These are phyloP conservation scores for Cephalotes varians DNA, from an alignment of 2,888 invertebrate species.

Conservation along the genomic window DNA sequence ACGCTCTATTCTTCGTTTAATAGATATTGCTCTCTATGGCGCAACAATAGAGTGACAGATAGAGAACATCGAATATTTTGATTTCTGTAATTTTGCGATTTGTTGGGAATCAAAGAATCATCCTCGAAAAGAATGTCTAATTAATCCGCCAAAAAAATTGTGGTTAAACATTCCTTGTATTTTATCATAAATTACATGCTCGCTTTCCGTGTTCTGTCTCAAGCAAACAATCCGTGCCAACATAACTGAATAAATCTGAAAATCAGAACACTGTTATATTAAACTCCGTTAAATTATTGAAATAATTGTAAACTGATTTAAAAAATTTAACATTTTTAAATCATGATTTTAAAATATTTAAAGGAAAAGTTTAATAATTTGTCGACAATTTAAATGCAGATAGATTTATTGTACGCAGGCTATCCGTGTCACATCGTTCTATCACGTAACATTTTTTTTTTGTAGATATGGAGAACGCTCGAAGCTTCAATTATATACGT, in stretches of 20 bases:
- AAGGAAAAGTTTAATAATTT: background rate
- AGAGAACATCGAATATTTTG: background rate
- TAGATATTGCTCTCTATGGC: no score
- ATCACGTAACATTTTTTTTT: background rate
- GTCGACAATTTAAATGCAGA: background rate
- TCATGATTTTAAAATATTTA: background rate
- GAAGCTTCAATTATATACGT: background rate
- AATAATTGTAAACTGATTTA: background rate
- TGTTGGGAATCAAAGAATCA: background rate
- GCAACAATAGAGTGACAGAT: background rate
- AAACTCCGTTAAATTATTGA: background rate
- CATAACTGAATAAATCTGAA: background rate
- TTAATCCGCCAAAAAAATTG: background rate
- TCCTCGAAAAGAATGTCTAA: background rate
- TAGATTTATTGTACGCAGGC: background rate
- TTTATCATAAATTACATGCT: background rate
- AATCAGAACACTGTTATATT: background rate
- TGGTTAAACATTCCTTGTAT: background rate
- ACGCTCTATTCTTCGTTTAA: background rate
- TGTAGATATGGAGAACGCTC: background rate
- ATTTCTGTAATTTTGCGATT: background rate
- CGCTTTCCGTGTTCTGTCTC: background rate
- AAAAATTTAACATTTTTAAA: no score
- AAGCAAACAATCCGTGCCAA: background rate
- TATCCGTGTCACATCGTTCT: background rate